Conservation (phyloP, 1,140 invertebrate genomes). For the Phymorhynchus buccinoides region DNA sequence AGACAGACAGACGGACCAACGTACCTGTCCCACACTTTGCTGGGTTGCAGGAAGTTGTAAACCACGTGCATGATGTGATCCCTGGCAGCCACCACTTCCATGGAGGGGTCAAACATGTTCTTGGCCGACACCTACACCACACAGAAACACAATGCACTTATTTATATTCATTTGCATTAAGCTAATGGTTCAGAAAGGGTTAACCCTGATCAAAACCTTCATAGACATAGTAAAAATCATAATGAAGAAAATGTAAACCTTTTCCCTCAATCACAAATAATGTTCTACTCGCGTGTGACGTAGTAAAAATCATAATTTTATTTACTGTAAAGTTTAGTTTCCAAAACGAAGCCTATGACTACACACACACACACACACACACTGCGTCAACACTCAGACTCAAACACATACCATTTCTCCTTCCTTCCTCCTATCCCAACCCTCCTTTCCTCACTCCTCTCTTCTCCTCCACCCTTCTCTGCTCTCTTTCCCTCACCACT, state of each 20-base stretch:
- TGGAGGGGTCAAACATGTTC: constrained; percentile 71
- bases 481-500: no score
- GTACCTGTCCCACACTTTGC: constrained; percentile 71
- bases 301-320: neutral
- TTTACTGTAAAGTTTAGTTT: neutral
- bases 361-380: constrained; percentile 8
- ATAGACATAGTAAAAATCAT: no score
- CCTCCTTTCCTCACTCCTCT: neutral
- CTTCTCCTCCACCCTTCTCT: no score
- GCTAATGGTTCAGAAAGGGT: no score
- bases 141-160: neutral
- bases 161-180: neutral
- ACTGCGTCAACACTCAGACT: neutral
- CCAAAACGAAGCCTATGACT: neutral
- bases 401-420: neutral
- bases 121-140: constrained; percentile 65
- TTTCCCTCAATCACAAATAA: no score
- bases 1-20: no score
- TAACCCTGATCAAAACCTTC: no score
- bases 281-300: no score
- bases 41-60: constrained; percentile 71
- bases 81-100: constrained; percentile 70
- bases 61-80: constrained; percentile 74
- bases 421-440: neutral
- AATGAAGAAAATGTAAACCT: no score